Percentiles rank a stretch among this genome's conserved stretches.
These are phyloP conservation scores for Reinhardtius hippoglossoides DNA, from an alignment of 2,113 vertebrate genomes.

Conservation along the genomic window DNA sequence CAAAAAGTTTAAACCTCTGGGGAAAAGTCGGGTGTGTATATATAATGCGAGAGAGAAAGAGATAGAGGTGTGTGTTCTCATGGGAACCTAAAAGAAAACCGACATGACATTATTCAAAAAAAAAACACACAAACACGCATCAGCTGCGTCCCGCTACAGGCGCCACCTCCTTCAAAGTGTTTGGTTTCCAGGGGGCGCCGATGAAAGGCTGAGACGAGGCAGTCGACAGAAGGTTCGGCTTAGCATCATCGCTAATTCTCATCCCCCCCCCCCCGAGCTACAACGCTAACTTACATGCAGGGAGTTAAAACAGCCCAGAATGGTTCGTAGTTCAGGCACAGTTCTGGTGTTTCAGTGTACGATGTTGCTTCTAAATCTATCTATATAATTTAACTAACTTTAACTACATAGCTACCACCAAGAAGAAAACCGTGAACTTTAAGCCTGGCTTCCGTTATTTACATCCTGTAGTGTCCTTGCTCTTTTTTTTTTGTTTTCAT, in stretches of 20 bases:
- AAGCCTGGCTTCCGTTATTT: conserved; percentile 28
- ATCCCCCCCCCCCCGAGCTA: not conserved
- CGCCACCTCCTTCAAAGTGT: not conserved
- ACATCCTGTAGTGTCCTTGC: conserved; percentile 23
- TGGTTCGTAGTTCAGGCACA: not conserved
- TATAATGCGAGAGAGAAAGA: not conserved
- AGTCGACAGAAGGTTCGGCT: not conserved
- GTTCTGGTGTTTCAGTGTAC: not conserved
- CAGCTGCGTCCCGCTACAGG: conserved; percentile 27
- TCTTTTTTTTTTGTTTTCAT: not conserved
- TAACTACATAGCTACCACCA: not conserved
- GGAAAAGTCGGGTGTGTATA: not conserved
- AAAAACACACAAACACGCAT: not conserved
- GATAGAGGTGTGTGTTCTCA: not conserved
- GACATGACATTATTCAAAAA: conserved; percentile 4
- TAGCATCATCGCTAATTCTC: not conserved
- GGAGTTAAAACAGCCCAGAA: not conserved
- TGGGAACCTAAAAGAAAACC: no score
- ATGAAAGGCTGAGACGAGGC: no score
- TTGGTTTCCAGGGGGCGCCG: not conserved
- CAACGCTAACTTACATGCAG: not conserved
- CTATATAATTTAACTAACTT: conserved; percentile 19
- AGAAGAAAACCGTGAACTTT: conserved; percentile 8
- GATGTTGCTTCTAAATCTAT: conserved; percentile 4
- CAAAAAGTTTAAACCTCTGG: no score